Evolutionary conservation across 2,797 vertebrate genomes (phyloP).

Genomic region (Argyrosomus regius): DNA sequence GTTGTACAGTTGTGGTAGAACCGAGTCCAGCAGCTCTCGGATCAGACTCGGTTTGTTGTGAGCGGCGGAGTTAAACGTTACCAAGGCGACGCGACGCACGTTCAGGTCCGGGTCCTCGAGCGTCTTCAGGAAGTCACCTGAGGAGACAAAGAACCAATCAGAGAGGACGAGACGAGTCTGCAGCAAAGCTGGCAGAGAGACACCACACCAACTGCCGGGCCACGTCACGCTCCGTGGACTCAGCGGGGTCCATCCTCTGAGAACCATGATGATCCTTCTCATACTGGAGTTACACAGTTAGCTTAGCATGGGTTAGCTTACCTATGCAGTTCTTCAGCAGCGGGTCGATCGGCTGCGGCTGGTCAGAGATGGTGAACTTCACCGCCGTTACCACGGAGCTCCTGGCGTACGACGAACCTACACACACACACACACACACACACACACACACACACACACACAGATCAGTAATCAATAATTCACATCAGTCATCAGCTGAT

Average conservation of each 20-base stretch:
- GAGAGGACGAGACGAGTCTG: too few species aligned
- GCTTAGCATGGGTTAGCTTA: constrained; percentile 44
- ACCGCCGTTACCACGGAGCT: constrained; percentile 98
- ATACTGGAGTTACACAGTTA: too few species aligned
- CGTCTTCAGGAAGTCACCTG: constrained; percentile 96
- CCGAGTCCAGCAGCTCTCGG: constrained; percentile 86
- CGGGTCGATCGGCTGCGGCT: constrained; percentile 96
- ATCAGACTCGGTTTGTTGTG: constrained; percentile 97
- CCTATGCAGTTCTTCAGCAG: constrained; percentile 99
- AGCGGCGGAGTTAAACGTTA: constrained; percentile 95
- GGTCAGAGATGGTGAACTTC: constrained; percentile 99
- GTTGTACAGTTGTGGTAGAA: constrained; percentile 92
- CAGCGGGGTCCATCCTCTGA: too few species aligned
- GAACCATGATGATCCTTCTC: too few species aligned
- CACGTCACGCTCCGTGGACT: too few species aligned
- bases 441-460: background rate
- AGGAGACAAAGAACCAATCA: too few species aligned
- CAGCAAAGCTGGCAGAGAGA: too few species aligned
- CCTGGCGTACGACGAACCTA: constrained; percentile 96
- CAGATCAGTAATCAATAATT: background rate
- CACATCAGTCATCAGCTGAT: background rate
- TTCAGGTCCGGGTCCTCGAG: constrained; percentile 94
- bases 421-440: background rate
- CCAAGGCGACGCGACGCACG: constrained; percentile 93
- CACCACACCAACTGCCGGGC: too few species aligned